Base-by-base conservation (phyloP, 53 echinoderm and acorn worm species). In the Apostichopus leukothele region DNA sequence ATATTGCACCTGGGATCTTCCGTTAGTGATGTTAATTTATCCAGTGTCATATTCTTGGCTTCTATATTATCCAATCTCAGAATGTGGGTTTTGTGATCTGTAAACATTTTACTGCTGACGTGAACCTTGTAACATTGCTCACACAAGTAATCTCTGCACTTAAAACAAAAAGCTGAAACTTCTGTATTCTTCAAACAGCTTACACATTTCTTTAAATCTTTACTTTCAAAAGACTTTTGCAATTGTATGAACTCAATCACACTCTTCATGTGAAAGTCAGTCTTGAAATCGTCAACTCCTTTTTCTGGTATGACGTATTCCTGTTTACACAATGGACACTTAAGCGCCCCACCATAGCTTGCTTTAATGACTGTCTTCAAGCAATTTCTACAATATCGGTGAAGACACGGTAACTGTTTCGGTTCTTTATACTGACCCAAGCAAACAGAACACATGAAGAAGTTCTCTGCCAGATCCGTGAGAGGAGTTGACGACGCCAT, bases 341-440 rank as follows among this genome's bases (percentile, higher is more conserved):
- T 75, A 19, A 75, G 9, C n/a, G 75, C 3, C 9, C 26, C 75
- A 20, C 3, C 26, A 22, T 75, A 9, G 11, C 26, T 26, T 5
- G 75, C 75, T 61, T 61, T 1, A 26, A 75, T 75, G 9, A n/a
- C 75, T 14, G 8, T 9, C 11, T n/a, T 4, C 75, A 75, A 75
- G n/a, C 75, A 75, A 75, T 26, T 26, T 9, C 9, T 75, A n/a
- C 75, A 75, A 19, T 75, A 75, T 22, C 75, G 75, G 3, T 75
- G 75, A 3, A 75, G 26, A 75, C 75, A 75, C 1, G 75, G 75
- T 75, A 75, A 26, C 75, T 22, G 75, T 75, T 75, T 75, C 75
- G 75, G 75, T 19, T 75, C 75, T 75, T 75, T 11, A 20, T 7
- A 26, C 1, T 12, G 9, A n/a, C 7, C 75, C 14, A 75, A 75